A percentile compares a stretch with the other conserved stretches of the same genome.
phyloP scores from a whole-genome alignment of 2,888 invertebrate species.

The Ormyrus rosae region DNA sequence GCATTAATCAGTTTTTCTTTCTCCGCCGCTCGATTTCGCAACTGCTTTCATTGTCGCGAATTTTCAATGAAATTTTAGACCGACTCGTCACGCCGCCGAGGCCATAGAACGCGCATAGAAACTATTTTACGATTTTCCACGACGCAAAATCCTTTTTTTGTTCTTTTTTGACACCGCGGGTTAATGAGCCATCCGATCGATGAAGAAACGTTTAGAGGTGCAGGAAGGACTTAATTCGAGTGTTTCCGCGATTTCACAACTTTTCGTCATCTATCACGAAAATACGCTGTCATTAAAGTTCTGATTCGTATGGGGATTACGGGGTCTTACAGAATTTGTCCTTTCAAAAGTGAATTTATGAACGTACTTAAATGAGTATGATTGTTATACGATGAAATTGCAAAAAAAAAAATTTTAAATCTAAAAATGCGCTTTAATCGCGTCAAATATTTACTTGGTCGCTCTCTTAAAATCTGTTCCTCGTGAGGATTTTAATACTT shows the following conservation, averaged over 20 bases:
- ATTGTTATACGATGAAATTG: no score
- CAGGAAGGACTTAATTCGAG: slow-evolving; percentile 54
- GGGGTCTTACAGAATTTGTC: no score
- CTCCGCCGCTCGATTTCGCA: neutral
- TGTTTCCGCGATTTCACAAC: slow-evolving; percentile 53
- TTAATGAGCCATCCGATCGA: slow-evolving; percentile 51
- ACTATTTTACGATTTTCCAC: slow-evolving; percentile 12
- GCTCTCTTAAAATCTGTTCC: no score
- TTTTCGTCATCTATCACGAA: slow-evolving; percentile 45
- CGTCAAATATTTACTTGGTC: no score
- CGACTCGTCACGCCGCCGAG: slow-evolving; percentile 13
- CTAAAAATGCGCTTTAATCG: no score
- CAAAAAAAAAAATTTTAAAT: no score
- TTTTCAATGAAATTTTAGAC: slow-evolving; percentile 21
- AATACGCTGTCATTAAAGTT: slow-evolving; percentile 57
- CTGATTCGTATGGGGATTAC: slow-evolving; percentile 5
- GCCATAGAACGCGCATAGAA: slow-evolving; percentile 1
- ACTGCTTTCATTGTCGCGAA: slow-evolving; percentile 1
- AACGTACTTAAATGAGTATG: no score
- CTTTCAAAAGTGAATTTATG: no score
- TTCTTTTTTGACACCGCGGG: slow-evolving; percentile 20
- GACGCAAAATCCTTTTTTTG: slow-evolving; percentile 33
- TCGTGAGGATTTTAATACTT: no score
- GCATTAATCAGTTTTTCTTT: neutral
- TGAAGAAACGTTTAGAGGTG: slow-evolving; percentile 49